Conservation (phyloP, 2,113 vertebrate genomes). For the Cygnus buccinator region DNA sequence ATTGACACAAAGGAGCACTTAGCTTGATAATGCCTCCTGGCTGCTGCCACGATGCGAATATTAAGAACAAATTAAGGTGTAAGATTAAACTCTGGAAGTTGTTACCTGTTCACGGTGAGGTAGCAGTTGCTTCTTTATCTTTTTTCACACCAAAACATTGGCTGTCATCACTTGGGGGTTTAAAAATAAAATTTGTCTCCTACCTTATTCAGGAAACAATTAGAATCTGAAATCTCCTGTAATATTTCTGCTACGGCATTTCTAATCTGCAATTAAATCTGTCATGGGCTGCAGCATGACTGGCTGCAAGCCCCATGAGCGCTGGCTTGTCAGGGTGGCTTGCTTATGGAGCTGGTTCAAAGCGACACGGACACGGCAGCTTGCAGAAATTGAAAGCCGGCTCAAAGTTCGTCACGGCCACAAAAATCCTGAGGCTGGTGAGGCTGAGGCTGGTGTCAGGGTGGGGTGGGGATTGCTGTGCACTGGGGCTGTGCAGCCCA, state of each 20-base stretch:
- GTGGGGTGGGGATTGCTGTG: no score
- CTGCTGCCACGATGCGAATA: conserved; percentile 32
- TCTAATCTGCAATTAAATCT: conserved; percentile 39
- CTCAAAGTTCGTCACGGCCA: not conserved
- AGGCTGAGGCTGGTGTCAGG: not conserved
- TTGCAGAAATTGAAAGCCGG: not conserved
- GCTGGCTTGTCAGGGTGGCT: not conserved
- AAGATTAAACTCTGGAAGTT: conserved; percentile 34
- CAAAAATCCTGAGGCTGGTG: not conserved
- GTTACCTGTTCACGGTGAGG: conserved; percentile 17
- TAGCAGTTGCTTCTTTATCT: conserved; percentile 31
- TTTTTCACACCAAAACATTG: conserved; percentile 36
- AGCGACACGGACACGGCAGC: not conserved
- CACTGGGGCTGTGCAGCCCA: fast-evolving
- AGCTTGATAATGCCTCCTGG: conserved; percentile 43
- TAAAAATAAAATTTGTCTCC: conserved; percentile 23
- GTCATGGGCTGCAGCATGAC: not conserved
- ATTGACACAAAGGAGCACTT: conserved; percentile 65
- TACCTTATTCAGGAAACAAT: not conserved
- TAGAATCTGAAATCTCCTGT: not conserved
- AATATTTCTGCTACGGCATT: not conserved
- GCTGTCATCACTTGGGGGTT: not conserved
- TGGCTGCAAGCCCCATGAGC: not conserved
- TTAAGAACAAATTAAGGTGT: conserved; percentile 59
- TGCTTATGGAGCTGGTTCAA: not conserved